Percentiles rank a stretch among this genome's conserved stretches.
Evolutionary conservation across 92 coral and sea anemone species (phyloP).

Genomic region (Epizoanthus scotinus): DNA sequence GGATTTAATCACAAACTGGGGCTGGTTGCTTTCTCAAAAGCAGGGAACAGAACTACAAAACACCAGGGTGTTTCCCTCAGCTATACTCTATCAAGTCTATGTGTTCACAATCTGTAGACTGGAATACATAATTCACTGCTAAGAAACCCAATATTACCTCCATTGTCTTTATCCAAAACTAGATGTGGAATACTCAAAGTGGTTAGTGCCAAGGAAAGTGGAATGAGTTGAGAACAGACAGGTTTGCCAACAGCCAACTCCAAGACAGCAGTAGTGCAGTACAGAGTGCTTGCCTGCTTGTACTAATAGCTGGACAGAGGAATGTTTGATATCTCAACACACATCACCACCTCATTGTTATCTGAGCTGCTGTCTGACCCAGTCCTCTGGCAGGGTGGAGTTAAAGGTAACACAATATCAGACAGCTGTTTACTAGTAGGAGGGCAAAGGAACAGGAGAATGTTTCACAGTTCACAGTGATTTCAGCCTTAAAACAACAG

Average conservation of each 20-base stretch:
- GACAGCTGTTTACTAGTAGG: constrained; percentile 5
- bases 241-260: constrained; percentile 18
- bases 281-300: constrained; percentile 21
- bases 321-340: constrained; percentile 19
- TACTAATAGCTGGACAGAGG: constrained; percentile 33
- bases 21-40: not conserved
- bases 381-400: constrained; percentile 27
- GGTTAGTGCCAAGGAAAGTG: constrained; percentile 1
- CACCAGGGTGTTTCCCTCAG: constrained; percentile 26
- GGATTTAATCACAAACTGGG: not conserved
- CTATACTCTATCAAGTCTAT: not conserved
- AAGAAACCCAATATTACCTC: constrained; percentile 36
- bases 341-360: constrained; percentile 31
- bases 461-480: not conserved
- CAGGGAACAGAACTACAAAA: not conserved
- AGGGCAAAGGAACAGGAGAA: not conserved
- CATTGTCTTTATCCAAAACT: constrained; percentile 22
- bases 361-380: constrained; percentile 25
- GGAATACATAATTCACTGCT: constrained; percentile 26
- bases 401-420: not conserved
- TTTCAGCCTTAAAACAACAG: not conserved
- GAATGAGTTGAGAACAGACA: not conserved
- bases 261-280: not conserved
- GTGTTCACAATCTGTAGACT: constrained; percentile 24
- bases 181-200: constrained; percentile 38